These are phyloP conservation scores for Melikaiella ostensackeni DNA, from an alignment of 2,888 invertebrate genomes.

Conservation along the genomic window DNA sequence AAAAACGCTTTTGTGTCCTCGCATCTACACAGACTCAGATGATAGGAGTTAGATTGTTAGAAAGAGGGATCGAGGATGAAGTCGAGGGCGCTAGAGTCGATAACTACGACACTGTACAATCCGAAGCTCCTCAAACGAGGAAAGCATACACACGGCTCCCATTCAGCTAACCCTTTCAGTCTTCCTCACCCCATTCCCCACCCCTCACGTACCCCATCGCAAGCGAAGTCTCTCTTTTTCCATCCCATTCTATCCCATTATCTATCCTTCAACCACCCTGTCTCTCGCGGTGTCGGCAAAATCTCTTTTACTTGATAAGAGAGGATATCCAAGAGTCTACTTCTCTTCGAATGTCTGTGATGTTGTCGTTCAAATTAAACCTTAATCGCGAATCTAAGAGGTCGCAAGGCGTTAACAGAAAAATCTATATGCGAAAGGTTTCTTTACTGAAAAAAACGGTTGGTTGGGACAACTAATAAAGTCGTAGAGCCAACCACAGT, in stretches of 20 bases:
- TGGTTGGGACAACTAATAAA: no score
- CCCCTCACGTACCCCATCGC: constrained; percentile 46
- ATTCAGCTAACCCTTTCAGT: constrained; percentile 72
- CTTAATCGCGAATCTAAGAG: not conserved
- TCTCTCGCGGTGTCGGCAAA: constrained; percentile 60
- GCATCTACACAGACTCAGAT: constrained; percentile 29
- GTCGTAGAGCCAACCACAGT: no score
- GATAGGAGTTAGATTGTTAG: not conserved
- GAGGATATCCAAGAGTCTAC: constrained; percentile 51
- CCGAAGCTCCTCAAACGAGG: constrained; percentile 70
- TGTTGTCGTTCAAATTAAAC: constrained; percentile 41
- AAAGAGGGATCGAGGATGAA: not conserved
- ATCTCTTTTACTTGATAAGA: constrained; percentile 59
- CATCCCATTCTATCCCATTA: constrained; percentile 49
- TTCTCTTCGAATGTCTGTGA: constrained; percentile 42
- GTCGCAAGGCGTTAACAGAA: not conserved
- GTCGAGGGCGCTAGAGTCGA: constrained; percentile 7
- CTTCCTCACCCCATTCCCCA: constrained; percentile 41
- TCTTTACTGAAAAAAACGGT: no score
- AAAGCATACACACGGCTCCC: constrained; percentile 71
- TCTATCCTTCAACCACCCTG: constrained; percentile 56
- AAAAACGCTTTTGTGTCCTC: constrained; percentile 28
- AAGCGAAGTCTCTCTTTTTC: constrained; percentile 44
- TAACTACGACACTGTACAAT: constrained; percentile 61
- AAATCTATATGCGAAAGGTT: no score